A percentile compares a stretch with the other conserved stretches of the same genome.
Evolutionary conservation across 1,140 invertebrate species (phyloP).

Genomic region (Orchestia grillus): DNA sequence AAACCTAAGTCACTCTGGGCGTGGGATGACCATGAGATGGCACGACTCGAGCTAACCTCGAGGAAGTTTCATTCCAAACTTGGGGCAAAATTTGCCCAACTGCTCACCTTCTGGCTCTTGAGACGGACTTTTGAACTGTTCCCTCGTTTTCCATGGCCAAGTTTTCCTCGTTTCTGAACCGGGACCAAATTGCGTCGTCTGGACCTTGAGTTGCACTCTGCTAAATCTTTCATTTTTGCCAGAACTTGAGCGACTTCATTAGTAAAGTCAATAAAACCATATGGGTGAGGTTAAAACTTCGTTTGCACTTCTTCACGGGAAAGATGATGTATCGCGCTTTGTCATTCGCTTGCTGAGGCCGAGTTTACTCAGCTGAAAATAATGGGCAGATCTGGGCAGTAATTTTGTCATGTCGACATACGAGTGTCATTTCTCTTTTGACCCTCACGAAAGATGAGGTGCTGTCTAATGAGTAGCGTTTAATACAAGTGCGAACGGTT

Average conservation of each 20-base stretch:
- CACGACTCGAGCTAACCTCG: not conserved
- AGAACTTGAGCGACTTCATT: not conserved
- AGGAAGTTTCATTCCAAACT: not conserved
- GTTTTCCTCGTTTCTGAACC: not conserved
- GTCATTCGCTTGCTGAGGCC: not conserved
- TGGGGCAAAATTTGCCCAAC: not conserved
- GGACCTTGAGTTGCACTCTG: not conserved
- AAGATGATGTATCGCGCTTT: not conserved
- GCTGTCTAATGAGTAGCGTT: too few relatives aligned
- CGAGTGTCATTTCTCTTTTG: too few relatives aligned
- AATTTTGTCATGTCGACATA: not conserved
- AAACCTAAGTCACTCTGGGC: not conserved
- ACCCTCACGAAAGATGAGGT: too few relatives aligned
- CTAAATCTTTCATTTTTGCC: not conserved
- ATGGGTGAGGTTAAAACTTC: not conserved
- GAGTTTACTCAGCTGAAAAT: not conserved
- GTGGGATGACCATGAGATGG: not conserved
- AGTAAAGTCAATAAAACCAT: not conserved
- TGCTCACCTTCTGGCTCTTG: constrained; percentile 5
- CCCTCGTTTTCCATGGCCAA: not conserved
- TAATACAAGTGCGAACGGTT: too few relatives aligned
- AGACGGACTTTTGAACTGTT: constrained; percentile 7
- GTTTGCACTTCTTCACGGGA: not conserved
- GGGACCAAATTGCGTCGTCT: not conserved
- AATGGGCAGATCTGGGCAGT: not conserved